phyloP scores from a whole-genome alignment of 2,888 invertebrate genomes.

The Aleiodes alternator region DNA sequence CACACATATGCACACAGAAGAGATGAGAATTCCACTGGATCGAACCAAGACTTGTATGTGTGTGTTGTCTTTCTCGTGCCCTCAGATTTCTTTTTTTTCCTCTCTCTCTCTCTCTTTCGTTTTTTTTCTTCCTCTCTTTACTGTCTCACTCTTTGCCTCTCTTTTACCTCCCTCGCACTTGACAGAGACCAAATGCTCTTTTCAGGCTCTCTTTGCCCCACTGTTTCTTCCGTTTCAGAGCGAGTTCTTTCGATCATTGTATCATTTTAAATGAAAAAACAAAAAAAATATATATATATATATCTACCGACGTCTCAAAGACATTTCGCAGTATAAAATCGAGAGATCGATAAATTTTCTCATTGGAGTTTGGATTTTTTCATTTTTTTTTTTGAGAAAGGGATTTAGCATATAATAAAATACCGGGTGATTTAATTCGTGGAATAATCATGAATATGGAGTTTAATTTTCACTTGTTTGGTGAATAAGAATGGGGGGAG shows the following conservation, averaged over 20 bases:
- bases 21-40: slow-evolving; percentile 47
- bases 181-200: slow-evolving; percentile 36
- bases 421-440: neutral
- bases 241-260: slow-evolving; percentile 32
- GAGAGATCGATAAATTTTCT: neutral
- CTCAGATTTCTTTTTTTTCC: slow-evolving; percentile 27
- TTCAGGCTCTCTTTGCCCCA: slow-evolving; percentile 21
- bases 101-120: slow-evolving; percentile 31
- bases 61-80: slow-evolving; percentile 30
- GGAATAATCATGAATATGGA: neutral
- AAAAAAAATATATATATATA: neutral
- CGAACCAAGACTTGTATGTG: slow-evolving; percentile 41
- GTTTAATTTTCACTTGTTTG: slow-evolving; percentile 48
- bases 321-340: no score
- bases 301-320: neutral
- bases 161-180: slow-evolving; percentile 52
- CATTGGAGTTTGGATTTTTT: neutral
- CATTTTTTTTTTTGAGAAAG: no score
- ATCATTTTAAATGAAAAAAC: slow-evolving; percentile 9
- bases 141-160: slow-evolving; percentile 27
- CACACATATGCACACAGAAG: neutral
- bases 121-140: slow-evolving; percentile 22
- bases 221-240: slow-evolving; percentile 23
- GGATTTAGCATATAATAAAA: neutral
- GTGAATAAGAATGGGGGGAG: neutral